Base-by-base conservation (phyloP, 2,888 invertebrate genomes). In the Brachylomia viminalis region DNA sequence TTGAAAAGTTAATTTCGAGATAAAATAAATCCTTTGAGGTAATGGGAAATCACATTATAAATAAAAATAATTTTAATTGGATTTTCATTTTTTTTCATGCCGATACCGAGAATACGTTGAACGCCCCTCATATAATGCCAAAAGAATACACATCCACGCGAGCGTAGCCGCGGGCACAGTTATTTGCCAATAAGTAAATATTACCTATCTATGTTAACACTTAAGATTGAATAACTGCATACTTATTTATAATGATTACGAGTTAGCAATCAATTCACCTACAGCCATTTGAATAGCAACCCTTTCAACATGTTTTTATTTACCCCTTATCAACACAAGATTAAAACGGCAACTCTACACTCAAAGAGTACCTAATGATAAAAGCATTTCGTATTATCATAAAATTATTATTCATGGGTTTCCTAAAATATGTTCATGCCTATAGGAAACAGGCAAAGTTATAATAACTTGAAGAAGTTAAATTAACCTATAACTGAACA, bases 391-490 rank as follows among this genome's bases (percentile, higher is more conserved):
- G 77, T 73, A 89, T 92, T 91, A 87, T 83, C 90, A 92, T 91
- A 86, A 87, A 86, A 90, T 90, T 90, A 93, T 93, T 92, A 94
- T 94, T 94, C 93, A 93, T 93, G 91, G 90, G 89, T 89, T 84
- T 85, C 88, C 88, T 88, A 90, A 93, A 94, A 93, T 93, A 92
- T 94, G 93, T 92, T 92, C 91, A 90, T 91, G 90, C 90, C 92
- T 92, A 93, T 90, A 90, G 91, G 90, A 92, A 94, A 94, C 91
- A 92, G 90, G 93, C 85, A 94, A 94, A 94, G 93, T 94, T 94
- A 90, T 94, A 94, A 93, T 94, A 94, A 93, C 89, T 93, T 92
- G 90, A 91, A 91, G 90, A 95, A 94, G 93, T 94, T 94, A 91
- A 92, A 94, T 95, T 94, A 92, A 90, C 92, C 90, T 89, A 92